These are phyloP conservation scores for Cyprinella venusta DNA, from an alignment of 2,797 vertebrate genomes.

Conservation along the genomic window DNA sequence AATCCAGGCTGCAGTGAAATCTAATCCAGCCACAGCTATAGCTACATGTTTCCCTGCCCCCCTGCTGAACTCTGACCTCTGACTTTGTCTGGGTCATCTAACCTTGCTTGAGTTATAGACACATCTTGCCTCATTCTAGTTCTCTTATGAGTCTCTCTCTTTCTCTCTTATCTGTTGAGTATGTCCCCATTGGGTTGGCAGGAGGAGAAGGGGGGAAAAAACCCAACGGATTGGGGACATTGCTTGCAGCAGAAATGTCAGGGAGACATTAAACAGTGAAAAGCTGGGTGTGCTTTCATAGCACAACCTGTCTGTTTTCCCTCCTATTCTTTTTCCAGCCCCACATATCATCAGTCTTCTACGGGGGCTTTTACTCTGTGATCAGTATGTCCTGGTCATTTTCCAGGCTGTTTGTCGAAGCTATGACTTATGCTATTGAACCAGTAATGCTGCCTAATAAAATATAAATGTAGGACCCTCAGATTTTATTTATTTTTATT, in stretches of 20 bases:
- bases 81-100: constrained; percentile 85
- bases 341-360: constrained; percentile 29
- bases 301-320: constrained; percentile 64
- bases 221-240: constrained; percentile 42
- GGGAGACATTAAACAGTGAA: constrained; percentile 83
- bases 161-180: constrained; percentile 25
- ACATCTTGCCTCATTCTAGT: constrained; percentile 54
- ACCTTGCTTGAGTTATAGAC: constrained; percentile 76
- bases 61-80: constrained; percentile 87
- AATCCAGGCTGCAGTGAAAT: constrained; percentile 68
- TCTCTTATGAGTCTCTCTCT: constrained; percentile 53
- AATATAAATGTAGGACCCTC: not conserved
- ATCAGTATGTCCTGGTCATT: constrained; percentile 27
- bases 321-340: constrained; percentile 63
- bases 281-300: constrained; percentile 75
- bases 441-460: not conserved
- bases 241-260: constrained; percentile 78
- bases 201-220: constrained; percentile 55
- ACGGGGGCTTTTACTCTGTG: constrained; percentile 10
- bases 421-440: not conserved
- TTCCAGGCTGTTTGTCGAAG: constrained; percentile 21
- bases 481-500: not conserved
- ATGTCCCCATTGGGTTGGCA: constrained; percentile 58
- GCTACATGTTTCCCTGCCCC: constrained; percentile 80
- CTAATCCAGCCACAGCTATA: constrained; percentile 65